A percentile compares a stretch with the other conserved stretches of the same genome.
These are phyloP conservation scores for Scaptodrosophila lebanonensis DNA, from an alignment of 1,140 invertebrate species.

Conservation along the genomic window DNA sequence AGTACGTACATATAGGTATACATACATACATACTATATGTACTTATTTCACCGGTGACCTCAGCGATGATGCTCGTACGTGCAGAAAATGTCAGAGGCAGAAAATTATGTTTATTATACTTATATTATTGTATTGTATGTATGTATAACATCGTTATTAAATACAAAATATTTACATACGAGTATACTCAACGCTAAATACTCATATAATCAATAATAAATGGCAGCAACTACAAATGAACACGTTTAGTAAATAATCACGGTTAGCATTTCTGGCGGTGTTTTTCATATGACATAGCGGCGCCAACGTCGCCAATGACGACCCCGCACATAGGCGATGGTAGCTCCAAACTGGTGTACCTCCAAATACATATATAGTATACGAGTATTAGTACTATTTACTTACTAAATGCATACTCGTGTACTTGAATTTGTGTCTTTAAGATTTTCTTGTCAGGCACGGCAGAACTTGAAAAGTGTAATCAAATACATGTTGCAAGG, in stretches of 20 bases:
- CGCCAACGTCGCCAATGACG: background rate
- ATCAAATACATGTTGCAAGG: too few species aligned
- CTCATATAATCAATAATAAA: constrained; percentile 72
- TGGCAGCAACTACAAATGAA: constrained; percentile 69
- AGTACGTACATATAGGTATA: too few species aligned
- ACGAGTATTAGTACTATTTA: too few species aligned
- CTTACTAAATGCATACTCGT: too few species aligned
- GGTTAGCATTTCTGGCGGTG: constrained; percentile 13
- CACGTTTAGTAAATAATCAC: constrained; percentile 72
- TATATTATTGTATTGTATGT: constrained; percentile 2
- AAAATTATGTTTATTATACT: constrained; percentile 4
- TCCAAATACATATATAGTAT: too few species aligned
- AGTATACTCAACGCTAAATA: constrained; percentile 63
- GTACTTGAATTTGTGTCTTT: too few species aligned
- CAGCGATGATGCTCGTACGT: constrained; percentile 12
- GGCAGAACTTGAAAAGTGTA: too few species aligned
- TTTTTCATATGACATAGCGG: constrained; percentile 10
- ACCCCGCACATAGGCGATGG: background rate
- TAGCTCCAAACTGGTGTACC: too few species aligned
- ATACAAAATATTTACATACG: constrained; percentile 72
- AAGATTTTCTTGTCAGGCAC: too few species aligned
- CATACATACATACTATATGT: too few species aligned
- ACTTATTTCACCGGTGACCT: background rate
- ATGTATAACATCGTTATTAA: constrained; percentile 55
- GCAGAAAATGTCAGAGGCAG: constrained; percentile 30